These are phyloP conservation scores for Corythornis vintsioides DNA, from an alignment of 2,113 vertebrate species.

Conservation along the genomic window DNA sequence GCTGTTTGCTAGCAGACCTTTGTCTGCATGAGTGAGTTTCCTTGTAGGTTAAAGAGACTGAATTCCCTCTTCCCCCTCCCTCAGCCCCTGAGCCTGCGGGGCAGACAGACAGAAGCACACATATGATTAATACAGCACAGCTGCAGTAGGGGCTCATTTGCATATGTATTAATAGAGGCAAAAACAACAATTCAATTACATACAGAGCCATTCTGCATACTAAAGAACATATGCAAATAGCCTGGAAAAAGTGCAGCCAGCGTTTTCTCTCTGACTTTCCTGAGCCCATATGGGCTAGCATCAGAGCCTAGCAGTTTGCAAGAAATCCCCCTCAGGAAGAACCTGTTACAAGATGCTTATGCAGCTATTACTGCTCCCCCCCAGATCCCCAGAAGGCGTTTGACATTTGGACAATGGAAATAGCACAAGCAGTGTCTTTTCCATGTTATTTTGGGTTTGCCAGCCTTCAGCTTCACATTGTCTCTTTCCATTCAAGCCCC, in stretches of 20 bases:
- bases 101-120: constrained; percentile 77
- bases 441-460: not conserved
- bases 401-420: constrained; percentile 68
- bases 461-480: not conserved
- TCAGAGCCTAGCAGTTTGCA: constrained; percentile 46
- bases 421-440: not conserved
- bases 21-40: constrained; percentile 69
- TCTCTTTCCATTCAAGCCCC: not conserved
- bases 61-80: constrained; percentile 55
- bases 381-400: not conserved
- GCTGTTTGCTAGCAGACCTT: constrained; percentile 63
- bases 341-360: constrained; percentile 37
- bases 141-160: constrained; percentile 79
- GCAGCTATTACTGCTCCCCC: not conserved
- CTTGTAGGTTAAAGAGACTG: constrained; percentile 71
- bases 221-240: constrained; percentile 77
- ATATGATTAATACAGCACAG: constrained; percentile 81
- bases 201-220: constrained; percentile 77
- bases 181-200: constrained; percentile 83
- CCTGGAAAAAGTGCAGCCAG: constrained; percentile 64
- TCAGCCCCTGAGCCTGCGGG: constrained; percentile 70
- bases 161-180: constrained; percentile 83
- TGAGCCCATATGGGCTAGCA: constrained; percentile 49
- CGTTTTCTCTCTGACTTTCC: constrained; percentile 39
- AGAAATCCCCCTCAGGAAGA: constrained; percentile 54